Evolutionary conservation across 2,888 invertebrate species (phyloP).

Genomic region (Stramonita haemastoma): DNA sequence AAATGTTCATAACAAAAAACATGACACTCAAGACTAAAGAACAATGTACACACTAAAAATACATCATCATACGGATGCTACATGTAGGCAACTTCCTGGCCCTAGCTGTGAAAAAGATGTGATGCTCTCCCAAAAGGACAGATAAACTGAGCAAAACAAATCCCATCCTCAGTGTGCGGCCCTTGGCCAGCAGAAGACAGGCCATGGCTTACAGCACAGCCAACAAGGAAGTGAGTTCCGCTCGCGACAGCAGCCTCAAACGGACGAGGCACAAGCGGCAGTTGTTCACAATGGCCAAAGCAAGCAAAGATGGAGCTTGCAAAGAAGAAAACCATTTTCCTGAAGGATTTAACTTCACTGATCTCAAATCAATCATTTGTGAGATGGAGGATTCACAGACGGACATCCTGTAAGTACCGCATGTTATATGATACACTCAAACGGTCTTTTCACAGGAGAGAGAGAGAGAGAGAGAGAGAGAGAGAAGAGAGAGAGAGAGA

Average conservation of each 20-base stretch:
- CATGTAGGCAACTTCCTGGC: background rate
- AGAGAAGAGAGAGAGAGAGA: too few relatives aligned
- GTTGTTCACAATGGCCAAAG: slow-evolving; percentile 27
- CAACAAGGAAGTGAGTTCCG: background rate
- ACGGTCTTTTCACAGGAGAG: too few relatives aligned
- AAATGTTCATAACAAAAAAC: too few relatives aligned
- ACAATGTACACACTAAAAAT: too few relatives aligned
- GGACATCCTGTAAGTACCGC: slow-evolving; percentile 32
- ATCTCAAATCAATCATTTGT: slow-evolving; percentile 34
- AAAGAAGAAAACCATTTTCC: slow-evolving; percentile 30
- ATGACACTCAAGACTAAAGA: too few relatives aligned
- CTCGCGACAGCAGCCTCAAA: background rate
- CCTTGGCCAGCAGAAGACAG: too few relatives aligned
- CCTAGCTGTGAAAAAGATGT: background rate
- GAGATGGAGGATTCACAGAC: slow-evolving; percentile 34
- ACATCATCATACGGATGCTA: too few relatives aligned
- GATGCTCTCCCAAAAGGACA: background rate
- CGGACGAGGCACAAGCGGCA: background rate
- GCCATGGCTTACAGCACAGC: too few relatives aligned
- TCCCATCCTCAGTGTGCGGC: background rate
- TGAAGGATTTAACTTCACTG: slow-evolving; percentile 37
- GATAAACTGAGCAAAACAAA: background rate
- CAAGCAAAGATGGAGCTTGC: background rate
- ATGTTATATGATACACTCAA: too few relatives aligned
- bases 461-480: too few relatives aligned